Base-by-base conservation (phyloP, 2,888 invertebrate species). In the Prosopocoilus inquinatus region DNA sequence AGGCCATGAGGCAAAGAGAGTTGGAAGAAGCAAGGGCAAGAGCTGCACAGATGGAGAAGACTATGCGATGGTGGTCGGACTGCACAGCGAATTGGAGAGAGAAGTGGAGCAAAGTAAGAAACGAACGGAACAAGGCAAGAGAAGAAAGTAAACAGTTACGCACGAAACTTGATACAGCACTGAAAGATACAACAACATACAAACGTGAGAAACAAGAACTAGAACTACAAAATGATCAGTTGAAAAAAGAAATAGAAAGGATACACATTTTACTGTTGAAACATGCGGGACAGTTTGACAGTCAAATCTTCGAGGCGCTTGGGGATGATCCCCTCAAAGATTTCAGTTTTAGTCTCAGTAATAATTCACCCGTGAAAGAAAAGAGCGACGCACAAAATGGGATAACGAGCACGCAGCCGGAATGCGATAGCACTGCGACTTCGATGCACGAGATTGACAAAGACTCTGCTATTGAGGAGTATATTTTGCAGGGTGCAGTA, bases 11-110 rank as follows among this genome's bases (percentile, higher is more conserved):
- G 9, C 82, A 85, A 68, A 80, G 94, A 46, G 97, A 98, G 74
- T 80, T 98, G 62, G 96, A 97, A 71, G 97, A 97, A 72, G 95
- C 96, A 0, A 82, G 95, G 63, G 94, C 95, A 2, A 80, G 97
- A 60, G 95, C 96, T 11, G 90, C 95, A 0, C 97, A 98, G 78
- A 98, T 98, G 98, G 98, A 98, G 76, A 97, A 97, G 78, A 98
- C 97, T 0, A 97, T 98, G 96, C 82, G 96, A 56, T 98, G 97
- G 97, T 98, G 90, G 97, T 96, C 92, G 49, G 97, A 97, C 76
- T 98, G 98, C 75, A 97, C 97, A 0, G 94, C 96, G 1, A 93
- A 93, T 73, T 95, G 95, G 95, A 80, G 94, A 34, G 92, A 92
- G 73, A 97, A 97, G 73, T 98, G 97, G 97, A 92, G 91, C 80